Evolutionary conservation across 2,797 vertebrate species (phyloP), one percentile per base, ranked within the genome.

Genomic region (Rhabdomys pumilio): DNA sequence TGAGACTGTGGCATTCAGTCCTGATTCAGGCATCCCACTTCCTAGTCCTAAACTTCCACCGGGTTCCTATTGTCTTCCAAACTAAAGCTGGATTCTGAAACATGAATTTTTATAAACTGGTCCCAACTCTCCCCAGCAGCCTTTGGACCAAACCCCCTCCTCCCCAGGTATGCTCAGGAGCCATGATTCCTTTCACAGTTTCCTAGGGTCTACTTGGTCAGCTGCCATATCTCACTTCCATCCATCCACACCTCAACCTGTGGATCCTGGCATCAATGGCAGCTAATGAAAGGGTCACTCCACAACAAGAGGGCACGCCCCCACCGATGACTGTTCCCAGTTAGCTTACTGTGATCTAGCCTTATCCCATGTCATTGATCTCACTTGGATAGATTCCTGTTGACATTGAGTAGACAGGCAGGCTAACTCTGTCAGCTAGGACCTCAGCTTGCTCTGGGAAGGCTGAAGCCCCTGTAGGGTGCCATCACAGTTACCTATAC

Each of bases 111-210:
- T 5, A 0, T 3, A 1, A 38, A 34, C 5, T 1, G 31, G 34
- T 5, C 47, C 41, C 44, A 1, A 3, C 19, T 65, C 38, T 17
- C 53, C 53, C 20, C 14, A 2, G 26, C 11, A 1, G 44, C 15
- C 65, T 76, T 8, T 50, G 13, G 5, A 20, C 59, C 4, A n/a
- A 1, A 22, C 55, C 3, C 2, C 55, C n/a, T 6, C 29, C 29
- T 0, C 20, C 22, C 41, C 31, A 0, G 0, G 26, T 0, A 0
- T 0, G 0, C 31, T 38, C 65, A 0, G 14, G 29, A n/a, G 7
- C n/a, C 53, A 12, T 1, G 1, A 38, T n/a, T 44, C n/a, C 77
- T 44, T 17, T 34, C 63, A 4, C 2, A 0, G 9, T 12, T 0
- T 10, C 47, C 63, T 50, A 12, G 0, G 17, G 8, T 8, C 76